These are phyloP conservation scores for Drosophila orosa DNA, from an alignment of 1,140 invertebrate genomes.

Conservation along the genomic window DNA sequence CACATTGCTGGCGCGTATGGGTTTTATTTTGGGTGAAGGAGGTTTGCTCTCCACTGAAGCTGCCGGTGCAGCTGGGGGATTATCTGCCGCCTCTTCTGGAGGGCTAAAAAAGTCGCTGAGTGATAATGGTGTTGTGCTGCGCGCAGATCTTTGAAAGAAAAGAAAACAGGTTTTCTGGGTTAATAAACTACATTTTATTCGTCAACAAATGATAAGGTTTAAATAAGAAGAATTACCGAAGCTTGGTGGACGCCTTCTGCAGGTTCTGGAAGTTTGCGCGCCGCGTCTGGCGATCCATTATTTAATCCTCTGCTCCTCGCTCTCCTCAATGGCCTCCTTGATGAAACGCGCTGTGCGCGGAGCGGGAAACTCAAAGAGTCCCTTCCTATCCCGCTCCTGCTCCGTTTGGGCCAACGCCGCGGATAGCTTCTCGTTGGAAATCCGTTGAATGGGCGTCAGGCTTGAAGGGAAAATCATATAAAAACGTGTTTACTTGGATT, in stretches of 20 bases:
- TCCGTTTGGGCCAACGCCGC: constrained; percentile 31
- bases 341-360: constrained; percentile 55
- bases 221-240: constrained; percentile 50
- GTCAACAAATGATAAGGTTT: constrained; percentile 1
- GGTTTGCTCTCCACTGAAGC: neutral
- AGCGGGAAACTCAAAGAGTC: constrained; percentile 60
- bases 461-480: constrained; percentile 17
- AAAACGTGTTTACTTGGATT: neutral
- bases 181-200: constrained; percentile 61
- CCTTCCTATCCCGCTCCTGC: constrained; percentile 62
- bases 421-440: constrained; percentile 60
- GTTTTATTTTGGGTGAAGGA: constrained; percentile 40
- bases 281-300: constrained; percentile 69
- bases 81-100: constrained; percentile 3
- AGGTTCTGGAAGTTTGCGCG: constrained; percentile 74
- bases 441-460: constrained; percentile 63
- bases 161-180: constrained; percentile 23
- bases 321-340: constrained; percentile 61
- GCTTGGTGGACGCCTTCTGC: constrained; percentile 47
- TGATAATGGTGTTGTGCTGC: constrained; percentile 35
- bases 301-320: constrained; percentile 56
- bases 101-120: constrained; percentile 48
- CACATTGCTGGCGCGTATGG: constrained; percentile 47
- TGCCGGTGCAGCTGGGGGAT: neutral
- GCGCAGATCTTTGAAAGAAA: constrained; percentile 47